phyloP scores from a whole-genome alignment of 2,888 invertebrate species.

The Baccha elongata region DNA sequence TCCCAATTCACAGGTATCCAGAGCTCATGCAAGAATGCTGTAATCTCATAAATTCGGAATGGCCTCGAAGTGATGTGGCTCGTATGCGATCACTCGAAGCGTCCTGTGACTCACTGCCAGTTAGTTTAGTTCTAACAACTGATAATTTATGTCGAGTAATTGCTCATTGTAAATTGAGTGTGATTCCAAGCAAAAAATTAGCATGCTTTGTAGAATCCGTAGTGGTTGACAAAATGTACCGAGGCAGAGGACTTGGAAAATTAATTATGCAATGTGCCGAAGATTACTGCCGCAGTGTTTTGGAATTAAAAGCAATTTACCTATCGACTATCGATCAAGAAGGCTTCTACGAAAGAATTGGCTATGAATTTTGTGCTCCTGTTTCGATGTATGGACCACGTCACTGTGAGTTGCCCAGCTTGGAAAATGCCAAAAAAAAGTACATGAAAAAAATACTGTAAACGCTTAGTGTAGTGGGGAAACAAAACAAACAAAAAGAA shows the following conservation, averaged over 20 bases:
- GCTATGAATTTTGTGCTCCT: conserved; percentile 87
- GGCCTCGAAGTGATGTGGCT: conserved; percentile 92
- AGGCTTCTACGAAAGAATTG: conserved; percentile 89
- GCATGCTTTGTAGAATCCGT: conserved; percentile 93
- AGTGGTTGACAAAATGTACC: conserved; percentile 87
- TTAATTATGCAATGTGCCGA: conserved; percentile 89
- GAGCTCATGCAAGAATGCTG: conserved; percentile 89
- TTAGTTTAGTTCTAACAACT: conserved; percentile 87
- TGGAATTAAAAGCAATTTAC: conserved; percentile 86
- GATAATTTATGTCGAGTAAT: conserved; percentile 84
- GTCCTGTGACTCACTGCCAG: conserved; percentile 89
- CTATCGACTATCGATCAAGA: conserved; percentile 89
- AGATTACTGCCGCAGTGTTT: conserved; percentile 86
- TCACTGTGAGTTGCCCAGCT: conserved; percentile 81
- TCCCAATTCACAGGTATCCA: conserved; percentile 89
- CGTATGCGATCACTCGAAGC: conserved; percentile 89
- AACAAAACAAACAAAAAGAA: conserved; percentile 31
- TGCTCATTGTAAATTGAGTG: conserved; percentile 91
- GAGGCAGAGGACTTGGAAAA: conserved; percentile 91
- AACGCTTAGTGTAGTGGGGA: conserved; percentile 67
- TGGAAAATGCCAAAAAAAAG: conserved; percentile 81
- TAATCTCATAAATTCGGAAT: conserved; percentile 91
- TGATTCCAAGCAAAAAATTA: conserved; percentile 87
- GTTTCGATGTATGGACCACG: conserved; percentile 87
- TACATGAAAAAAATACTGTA: conserved; percentile 82